Percentiles rank a stretch among this genome's conserved stretches.
Evolutionary conservation across 2,888 invertebrate species (phyloP).

Genomic region (Tanypteryx hageni): DNA sequence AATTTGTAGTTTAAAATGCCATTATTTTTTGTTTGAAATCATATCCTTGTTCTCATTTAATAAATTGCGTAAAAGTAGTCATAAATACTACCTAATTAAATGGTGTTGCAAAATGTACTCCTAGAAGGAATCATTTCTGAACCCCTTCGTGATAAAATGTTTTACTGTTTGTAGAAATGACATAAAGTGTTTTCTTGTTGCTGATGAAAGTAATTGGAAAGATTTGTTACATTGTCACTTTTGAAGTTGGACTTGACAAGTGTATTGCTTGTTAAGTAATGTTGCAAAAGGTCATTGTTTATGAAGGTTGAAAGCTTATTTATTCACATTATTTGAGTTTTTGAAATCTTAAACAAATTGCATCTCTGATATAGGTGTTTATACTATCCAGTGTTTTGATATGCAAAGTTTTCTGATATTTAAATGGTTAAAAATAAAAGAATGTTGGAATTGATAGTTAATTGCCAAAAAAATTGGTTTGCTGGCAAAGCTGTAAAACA

Average conservation of each 20-base stretch:
- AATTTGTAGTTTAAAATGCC: constrained; percentile 34
- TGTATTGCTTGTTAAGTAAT: not conserved
- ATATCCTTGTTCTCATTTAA: not conserved
- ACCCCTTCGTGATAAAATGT: not conserved
- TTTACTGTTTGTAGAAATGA: not conserved
- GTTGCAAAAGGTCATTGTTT: constrained; percentile 27
- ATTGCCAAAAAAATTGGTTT: not conserved
- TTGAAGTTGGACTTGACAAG: not conserved
- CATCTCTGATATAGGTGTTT: constrained; percentile 42
- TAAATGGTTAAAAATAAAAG: not conserved
- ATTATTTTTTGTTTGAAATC: constrained; percentile 53
- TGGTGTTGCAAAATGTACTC: not conserved
- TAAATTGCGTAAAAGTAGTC: not conserved
- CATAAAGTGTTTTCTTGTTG: constrained; percentile 13
- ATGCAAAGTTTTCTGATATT: not conserved
- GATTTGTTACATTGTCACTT: not conserved
- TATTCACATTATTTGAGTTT: constrained; percentile 39
- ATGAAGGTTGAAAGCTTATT: constrained; percentile 27
- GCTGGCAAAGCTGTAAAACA: constrained; percentile 16
- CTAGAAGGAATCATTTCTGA: not conserved
- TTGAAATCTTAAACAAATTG: not conserved
- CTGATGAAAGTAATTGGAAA: not conserved
- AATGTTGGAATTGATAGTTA: not conserved
- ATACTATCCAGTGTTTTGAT: not conserved
- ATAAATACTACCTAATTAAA: not conserved